Evolutionary conservation across 2,113 vertebrate species (phyloP).

Genomic region (Verasper variegatus): DNA sequence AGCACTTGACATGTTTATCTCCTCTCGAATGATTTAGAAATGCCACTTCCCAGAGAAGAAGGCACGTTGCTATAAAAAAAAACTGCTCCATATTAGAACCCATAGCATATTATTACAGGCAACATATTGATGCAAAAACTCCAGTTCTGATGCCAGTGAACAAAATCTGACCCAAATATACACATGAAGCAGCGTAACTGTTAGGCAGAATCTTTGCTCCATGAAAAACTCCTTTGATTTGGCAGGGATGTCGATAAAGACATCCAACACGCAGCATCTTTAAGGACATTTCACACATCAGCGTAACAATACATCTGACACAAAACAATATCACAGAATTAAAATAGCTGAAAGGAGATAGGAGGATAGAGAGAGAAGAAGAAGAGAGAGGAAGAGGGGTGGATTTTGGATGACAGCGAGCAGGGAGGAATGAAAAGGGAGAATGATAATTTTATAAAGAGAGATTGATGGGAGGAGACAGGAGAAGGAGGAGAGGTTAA

Average conservation of each 20-base stretch:
- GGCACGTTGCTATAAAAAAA: neutral
- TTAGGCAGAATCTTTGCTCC: slow-evolving; percentile 24
- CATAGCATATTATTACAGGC: slow-evolving; percentile 2
- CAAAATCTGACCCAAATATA: slow-evolving; percentile 57
- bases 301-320: slow-evolving; percentile 57
- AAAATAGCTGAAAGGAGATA: slow-evolving; percentile 59
- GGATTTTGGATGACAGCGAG: slow-evolving; percentile 22
- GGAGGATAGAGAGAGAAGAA: slow-evolving; percentile 1
- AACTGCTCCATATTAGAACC: neutral
- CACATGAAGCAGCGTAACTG: slow-evolving; percentile 18
- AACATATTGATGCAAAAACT: slow-evolving; percentile 13
- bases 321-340: slow-evolving; percentile 53
- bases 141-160: neutral
- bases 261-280: slow-evolving; percentile 20
- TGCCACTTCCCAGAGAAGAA: slow-evolving; percentile 6
- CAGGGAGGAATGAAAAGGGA: slow-evolving; percentile 20
- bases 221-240: slow-evolving; percentile 49
- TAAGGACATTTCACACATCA: slow-evolving; percentile 60
- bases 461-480: slow-evolving; percentile 51
- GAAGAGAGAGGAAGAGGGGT: slow-evolving; percentile 1
- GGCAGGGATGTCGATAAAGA: slow-evolving; percentile 44
- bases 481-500: slow-evolving; percentile 27
- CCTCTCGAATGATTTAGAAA: slow-evolving; percentile 36
- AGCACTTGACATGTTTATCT: slow-evolving; percentile 36
- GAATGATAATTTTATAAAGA: slow-evolving; percentile 49